Evolutionary conservation across 2,797 vertebrate genomes (phyloP).

Genomic region (Rhincodon typus): DNA sequence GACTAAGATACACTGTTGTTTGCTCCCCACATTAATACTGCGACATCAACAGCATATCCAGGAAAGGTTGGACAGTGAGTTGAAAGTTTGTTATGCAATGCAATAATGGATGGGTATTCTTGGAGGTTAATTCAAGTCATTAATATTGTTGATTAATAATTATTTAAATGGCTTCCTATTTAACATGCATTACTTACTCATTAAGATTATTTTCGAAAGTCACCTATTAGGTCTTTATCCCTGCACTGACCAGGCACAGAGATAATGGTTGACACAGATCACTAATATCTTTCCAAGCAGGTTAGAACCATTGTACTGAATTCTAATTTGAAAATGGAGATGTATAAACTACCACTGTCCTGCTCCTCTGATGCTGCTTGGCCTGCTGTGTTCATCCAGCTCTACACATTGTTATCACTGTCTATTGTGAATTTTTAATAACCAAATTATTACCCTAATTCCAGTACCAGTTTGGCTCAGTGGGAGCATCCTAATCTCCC

Average conservation of each 20-base stretch:
- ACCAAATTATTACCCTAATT: background rate
- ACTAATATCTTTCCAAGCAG: background rate
- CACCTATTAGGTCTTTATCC: background rate
- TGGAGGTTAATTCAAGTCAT: background rate
- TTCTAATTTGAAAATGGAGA: background rate
- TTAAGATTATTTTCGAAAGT: background rate
- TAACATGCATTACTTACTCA: slow-evolving; percentile 13
- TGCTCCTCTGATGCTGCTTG: no score
- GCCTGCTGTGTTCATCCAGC: no score
- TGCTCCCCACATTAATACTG: background rate
- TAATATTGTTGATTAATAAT: background rate
- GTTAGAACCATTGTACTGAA: background rate
- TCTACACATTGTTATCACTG: background rate
- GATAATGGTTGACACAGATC: background rate
- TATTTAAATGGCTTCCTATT: background rate
- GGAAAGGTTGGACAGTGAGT: background rate
- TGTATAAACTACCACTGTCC: background rate
- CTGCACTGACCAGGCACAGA: background rate
- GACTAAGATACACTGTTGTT: background rate
- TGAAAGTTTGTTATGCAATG: no score
- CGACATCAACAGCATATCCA: background rate
- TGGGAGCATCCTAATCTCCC: background rate
- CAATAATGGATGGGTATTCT: background rate
- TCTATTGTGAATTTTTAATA: background rate
- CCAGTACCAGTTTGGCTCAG: no score